Base-by-base conservation (phyloP, 2,797 vertebrate species). In the Chelidonichthys spinosus region DNA sequence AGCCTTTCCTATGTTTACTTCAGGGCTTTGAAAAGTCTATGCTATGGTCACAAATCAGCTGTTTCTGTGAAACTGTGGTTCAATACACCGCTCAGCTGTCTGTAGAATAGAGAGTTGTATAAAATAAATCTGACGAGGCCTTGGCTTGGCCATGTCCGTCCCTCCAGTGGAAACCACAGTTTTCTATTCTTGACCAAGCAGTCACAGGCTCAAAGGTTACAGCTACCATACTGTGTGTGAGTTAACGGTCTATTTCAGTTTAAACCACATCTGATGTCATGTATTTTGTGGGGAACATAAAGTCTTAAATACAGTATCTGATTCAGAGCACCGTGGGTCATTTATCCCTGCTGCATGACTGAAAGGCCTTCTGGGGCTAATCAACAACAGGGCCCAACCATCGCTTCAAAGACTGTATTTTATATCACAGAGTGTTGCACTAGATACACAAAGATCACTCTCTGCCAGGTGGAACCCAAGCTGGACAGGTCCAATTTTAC, bases 401-500 rank as follows among this genome's bases (percentile, higher is more conserved):
- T 60, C 11, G 18, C 64, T 55, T 25, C 58, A 56, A 36, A 69
- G 36, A 4, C 18, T 61, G 11, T n/a, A 13, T 55, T 70, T 70
- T 13, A 61, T 49, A 62, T 70, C 64, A 61, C 52, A 14, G 18
- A 25, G 50, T 2, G 18, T 36, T 35, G 49, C 47, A 40, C 47
- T 2, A 35, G 55, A 69, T 35, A 14, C 32, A 14, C 44, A 62
- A 25, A 62, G 64, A 43, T 71, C 72, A 14, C 55, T 71, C 68
- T 65, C 72, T 39, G 76, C 76, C 76, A 85, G 81, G 85, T 78
- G 85, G 72, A 87, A 86, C 76, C 56, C 52, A 72, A 67, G 61
- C 81, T 46, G 69, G 33, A 79, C 61, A 55, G 50, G 59, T 58
- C 46, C 40, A 15, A 40, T 72, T 80, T 87, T 82, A 81, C 79